Percentiles rank a stretch among this genome's conserved stretches.
These are phyloP conservation scores for Sebastolobus alascanus DNA, from an alignment of 2,797 vertebrate genomes.

Conservation along the genomic window DNA sequence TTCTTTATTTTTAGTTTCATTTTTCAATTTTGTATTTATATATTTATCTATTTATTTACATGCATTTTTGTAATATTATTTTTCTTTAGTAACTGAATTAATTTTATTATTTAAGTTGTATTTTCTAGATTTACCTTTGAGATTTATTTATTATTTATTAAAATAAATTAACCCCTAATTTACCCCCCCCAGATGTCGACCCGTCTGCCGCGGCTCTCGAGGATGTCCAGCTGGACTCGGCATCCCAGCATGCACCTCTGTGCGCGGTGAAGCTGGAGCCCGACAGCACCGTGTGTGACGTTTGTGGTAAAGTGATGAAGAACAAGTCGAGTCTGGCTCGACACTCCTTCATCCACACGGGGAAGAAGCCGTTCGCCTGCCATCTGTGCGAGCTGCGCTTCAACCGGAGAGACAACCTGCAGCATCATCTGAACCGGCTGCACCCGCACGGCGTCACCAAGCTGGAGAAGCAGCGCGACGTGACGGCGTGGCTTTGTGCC, in stretches of 20 bases:
- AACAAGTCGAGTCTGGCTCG: constrained; percentile 75
- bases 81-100: too few species aligned
- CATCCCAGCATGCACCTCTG: constrained; percentile 43
- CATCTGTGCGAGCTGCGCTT: constrained; percentile 72
- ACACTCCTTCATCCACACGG: constrained; percentile 78
- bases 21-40: too few species aligned
- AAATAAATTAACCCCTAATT: too few species aligned
- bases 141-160: too few species aligned
- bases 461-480: constrained; percentile 45
- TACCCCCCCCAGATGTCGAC: neutral
- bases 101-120: too few species aligned
- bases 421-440: constrained; percentile 68
- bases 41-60: too few species aligned
- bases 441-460: constrained; percentile 56
- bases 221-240: neutral
- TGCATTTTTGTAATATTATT: too few species aligned
- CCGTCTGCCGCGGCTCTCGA: rapidly evolving
- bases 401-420: constrained; percentile 77
- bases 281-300: constrained; percentile 63
- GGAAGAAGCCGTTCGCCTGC: constrained; percentile 71
- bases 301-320: constrained; percentile 79
- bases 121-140: too few species aligned
- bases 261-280: constrained; percentile 59
- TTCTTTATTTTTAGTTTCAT: too few species aligned
- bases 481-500: constrained; percentile 66